Conservation (phyloP, 2,797 vertebrate genomes). For the Pseudomugil gertrudae region DNA sequence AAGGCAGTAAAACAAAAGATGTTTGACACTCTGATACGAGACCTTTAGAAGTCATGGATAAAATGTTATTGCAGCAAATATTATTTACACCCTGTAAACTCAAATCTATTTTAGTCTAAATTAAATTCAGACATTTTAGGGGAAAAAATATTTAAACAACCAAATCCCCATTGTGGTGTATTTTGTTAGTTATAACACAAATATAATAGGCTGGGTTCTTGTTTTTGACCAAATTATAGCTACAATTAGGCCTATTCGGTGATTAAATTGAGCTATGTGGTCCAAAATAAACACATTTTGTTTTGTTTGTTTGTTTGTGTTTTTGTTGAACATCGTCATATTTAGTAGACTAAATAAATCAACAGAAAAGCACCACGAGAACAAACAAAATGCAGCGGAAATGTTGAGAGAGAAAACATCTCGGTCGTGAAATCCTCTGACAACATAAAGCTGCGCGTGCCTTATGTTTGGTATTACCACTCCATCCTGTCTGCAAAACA, state of each 20-base stretch:
- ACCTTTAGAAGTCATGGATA: not conserved
- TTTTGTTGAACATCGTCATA: slow-evolving; percentile 28
- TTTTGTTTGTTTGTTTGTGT: not conserved
- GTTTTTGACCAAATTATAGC: not conserved
- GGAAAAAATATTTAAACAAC: not conserved
- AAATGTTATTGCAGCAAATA: not conserved
- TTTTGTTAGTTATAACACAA: not conserved
- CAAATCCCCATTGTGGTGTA: not conserved
- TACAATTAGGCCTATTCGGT: not conserved
- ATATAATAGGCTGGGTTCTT: not conserved
- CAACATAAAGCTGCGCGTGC: not conserved
- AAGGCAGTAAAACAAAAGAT: not conserved
- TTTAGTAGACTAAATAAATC: slow-evolving; percentile 53
- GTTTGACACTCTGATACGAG: not conserved
- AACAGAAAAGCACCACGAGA: slow-evolving; percentile 24
- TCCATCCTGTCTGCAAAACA: slow-evolving; percentile 6
- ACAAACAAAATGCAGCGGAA: not conserved
- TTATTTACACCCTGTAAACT: not conserved
- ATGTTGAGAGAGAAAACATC: slow-evolving; percentile 17
- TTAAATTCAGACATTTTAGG: not conserved
- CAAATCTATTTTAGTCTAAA: not conserved
- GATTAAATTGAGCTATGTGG: not conserved
- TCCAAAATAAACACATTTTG: not conserved
- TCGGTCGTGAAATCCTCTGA: slow-evolving; percentile 15
- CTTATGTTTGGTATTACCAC: slow-evolving; percentile 11